Percentiles rank a stretch among this genome's conserved stretches.
Conservation (phyloP, 2,113 vertebrate genomes). For the Leiothrix lutea region DNA sequence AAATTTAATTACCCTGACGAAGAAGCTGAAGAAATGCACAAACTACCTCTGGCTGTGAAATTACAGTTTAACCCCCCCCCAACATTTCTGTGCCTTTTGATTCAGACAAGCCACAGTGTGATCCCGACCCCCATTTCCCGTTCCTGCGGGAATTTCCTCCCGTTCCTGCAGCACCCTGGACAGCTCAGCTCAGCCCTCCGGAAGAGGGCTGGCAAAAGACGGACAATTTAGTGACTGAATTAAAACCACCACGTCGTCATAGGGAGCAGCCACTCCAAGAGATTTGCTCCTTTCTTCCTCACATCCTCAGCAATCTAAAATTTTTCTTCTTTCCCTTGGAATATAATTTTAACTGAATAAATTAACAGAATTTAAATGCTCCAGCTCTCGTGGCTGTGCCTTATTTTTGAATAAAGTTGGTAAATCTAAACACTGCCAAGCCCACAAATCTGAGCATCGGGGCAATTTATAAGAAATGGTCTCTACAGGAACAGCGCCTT, state of each 20-base stretch:
- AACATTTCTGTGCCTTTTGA: accelerated
- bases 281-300: not conserved
- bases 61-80: not conserved
- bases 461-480: not conserved
- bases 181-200: not conserved
- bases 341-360: not conserved
- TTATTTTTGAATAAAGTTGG: not conserved
- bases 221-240: not conserved
- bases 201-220: accelerated
- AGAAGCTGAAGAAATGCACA: not conserved
- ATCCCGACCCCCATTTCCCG: accelerated
- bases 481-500: not conserved
- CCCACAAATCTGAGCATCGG: not conserved
- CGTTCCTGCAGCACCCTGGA: accelerated
- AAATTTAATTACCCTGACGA: not conserved
- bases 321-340: not conserved
- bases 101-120: accelerated
- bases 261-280: accelerated
- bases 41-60: not conserved
- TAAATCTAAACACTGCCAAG: not conserved
- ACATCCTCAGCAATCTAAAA: not conserved
- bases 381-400: not conserved
- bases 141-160: not conserved
- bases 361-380: not conserved
- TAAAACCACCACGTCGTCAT: accelerated